Percentiles rank a stretch among this genome's conserved stretches.
Conservation (phyloP, 2,113 vertebrate genomes). For the Podarcis raffonei region DNA sequence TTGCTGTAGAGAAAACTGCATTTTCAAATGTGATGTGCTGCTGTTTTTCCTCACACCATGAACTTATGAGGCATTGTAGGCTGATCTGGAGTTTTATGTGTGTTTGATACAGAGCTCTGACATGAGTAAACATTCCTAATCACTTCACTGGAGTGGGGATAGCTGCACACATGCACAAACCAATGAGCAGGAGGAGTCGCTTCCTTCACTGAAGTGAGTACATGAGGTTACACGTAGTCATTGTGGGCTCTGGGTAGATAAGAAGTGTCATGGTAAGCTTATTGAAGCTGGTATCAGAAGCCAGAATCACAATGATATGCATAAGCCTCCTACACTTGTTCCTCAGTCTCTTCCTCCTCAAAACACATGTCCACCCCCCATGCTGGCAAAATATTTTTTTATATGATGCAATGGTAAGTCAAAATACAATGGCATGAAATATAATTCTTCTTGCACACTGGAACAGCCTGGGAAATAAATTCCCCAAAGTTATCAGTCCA, state of each 20-base stretch:
- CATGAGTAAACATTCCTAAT: not conserved
- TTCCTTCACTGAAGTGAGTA: not conserved
- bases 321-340: not conserved
- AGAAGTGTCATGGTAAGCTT: not conserved
- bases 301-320: not conserved
- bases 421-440: not conserved
- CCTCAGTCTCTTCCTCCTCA: not conserved
- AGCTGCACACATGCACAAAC: not conserved
- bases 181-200: not conserved
- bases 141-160: not conserved
- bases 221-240: not conserved
- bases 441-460: not conserved
- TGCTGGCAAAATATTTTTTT: too few species aligned
- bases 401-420: not conserved
- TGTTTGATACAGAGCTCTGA: not conserved
- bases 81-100: not conserved
- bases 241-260: not conserved
- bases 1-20: slow-evolving; percentile 21
- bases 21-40: slow-evolving; percentile 17
- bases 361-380: not conserved
- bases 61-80: not conserved
- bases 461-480: not conserved
- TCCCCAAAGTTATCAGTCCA: not conserved
- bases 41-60: slow-evolving; percentile 43
- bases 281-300: not conserved